Base-by-base conservation (phyloP, 2,888 invertebrate species). In the Drosophila nigritarsus region DNA sequence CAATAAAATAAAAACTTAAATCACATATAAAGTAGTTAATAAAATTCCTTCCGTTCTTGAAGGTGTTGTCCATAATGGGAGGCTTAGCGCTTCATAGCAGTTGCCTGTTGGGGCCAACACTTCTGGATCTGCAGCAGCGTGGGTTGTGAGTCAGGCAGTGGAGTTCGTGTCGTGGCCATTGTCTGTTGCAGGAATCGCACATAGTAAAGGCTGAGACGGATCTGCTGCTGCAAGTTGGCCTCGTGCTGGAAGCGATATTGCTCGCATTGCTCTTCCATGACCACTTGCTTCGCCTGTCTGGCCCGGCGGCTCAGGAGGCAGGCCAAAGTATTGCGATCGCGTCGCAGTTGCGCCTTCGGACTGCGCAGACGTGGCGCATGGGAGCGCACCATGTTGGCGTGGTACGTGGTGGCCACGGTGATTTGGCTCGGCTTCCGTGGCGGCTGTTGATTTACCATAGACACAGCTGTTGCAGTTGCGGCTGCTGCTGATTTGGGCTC, bases 241-340 rank as follows among this genome's bases (percentile, higher is more conserved):
- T 80, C 67, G 30, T 81, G 80, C 45, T 88, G 82, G 8, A 68
- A 45, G 0, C 73, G 77, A n/a, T 55, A 78, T 5, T 73, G 54
- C 38, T 67, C 63, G 65, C 80, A 88, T 54, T 91, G 83, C 38
- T 88, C 82, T 45, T 89, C 87, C 42, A 83, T 50, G 20, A 73
- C 74, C 6, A 68, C 30, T 18, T 89, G 73, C 50, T 87, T 78
- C 40, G 82, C 80, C 65, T 90, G 82, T 13, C 83, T 69, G 6
- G 81, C 72, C 4, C 89, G 78, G 0, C 87, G 84, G 36, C 80
- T 86, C 15, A 80, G 69, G 0, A 86, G 75, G 27, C 85, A 83
- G 5, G 84, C 85, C 40, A 83, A 27, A 0, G 90, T 89, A 51
- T 91, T 89, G 36, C 84, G 87, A 62, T 89, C 80, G 2, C 89